Base-by-base conservation (phyloP, 35 echinoderm and acorn worm genomes). In the Hemicentrotus pulcherrimus region DNA sequence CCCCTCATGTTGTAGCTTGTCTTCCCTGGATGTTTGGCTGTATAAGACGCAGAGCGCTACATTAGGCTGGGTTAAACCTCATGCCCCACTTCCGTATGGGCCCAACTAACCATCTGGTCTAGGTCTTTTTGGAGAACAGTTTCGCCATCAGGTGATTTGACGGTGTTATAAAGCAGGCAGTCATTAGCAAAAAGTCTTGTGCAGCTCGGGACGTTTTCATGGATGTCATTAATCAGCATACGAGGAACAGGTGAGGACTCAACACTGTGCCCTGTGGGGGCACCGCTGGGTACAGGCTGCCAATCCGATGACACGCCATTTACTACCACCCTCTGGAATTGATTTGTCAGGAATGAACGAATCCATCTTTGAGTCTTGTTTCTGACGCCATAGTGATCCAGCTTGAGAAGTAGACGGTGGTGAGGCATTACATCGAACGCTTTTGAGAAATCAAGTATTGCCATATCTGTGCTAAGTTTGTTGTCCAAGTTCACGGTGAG, bases 301-400 rank as follows among this genome's bases (percentile, higher is more conserved):
- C 70, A 85, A 85, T 85, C 70, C 16, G 70, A 85, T 19, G 16
- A 85, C 70, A 19, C 30, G 16, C 88, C 88, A 31, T 28, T 90
- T 28, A 90, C 32, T 2, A 28, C 15, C 88, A 31, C 88, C 93
- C 88, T 22, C 33, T 92, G 48, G 32, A 95, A 45, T 19, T 85
- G 71, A 9, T 46, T 48, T 10, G 85, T 88, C 28, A 87, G 13
- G 94, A 58, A 95, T 46, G 19, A 87, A 14, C 85, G 32, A 35
- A 45, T 86, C 59, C 19, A 65, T 89, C 5, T 31, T 92, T 32
- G 55, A 70, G 31, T 28, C 47, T 9, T 48, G 6, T 90, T 1
- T 15, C 88, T 14, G 14, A 95, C 58, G 31, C 96, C 96, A 60
- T 96, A 96, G 55, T 50, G 88, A 32, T 94, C 86, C 22, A 96